Conservation (phyloP, 2,797 vertebrate genomes). For the Muscicapa comitata region DNA sequence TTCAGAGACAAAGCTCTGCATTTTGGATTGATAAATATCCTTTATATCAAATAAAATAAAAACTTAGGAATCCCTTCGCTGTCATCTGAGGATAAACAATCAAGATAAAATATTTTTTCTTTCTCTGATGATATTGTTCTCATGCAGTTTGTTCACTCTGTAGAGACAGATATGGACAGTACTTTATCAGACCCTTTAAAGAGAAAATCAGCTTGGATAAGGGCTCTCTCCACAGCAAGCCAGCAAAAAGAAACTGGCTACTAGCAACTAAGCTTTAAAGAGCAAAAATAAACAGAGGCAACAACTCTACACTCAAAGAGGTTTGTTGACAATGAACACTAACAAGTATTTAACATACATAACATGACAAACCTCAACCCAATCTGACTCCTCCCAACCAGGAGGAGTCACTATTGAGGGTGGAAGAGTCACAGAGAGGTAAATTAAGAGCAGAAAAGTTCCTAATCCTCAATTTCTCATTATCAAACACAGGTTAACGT, state of each 20-base stretch:
- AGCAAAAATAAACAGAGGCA: background rate
- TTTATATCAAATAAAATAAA: background rate
- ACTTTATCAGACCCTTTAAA: background rate
- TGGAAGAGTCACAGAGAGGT: background rate
- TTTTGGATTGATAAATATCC: background rate
- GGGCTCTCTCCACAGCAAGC: background rate
- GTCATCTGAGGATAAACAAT: background rate
- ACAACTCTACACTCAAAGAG: background rate
- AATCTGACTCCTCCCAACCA: background rate
- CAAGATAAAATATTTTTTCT: background rate
- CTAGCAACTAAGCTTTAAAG: background rate
- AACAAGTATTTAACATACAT: background rate
- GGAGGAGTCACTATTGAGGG: background rate
- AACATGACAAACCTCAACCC: background rate
- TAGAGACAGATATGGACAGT: background rate
- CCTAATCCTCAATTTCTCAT: background rate
- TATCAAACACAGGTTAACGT: background rate
- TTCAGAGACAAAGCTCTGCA: background rate
- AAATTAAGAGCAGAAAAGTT: background rate
- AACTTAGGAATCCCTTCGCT: background rate
- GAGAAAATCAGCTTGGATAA: background rate
- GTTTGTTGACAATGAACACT: background rate
- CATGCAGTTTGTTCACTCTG: background rate
- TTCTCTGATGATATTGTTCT: background rate
- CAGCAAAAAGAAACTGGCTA: background rate